A percentile compares a stretch with the other conserved stretches of the same genome.
Conservation (phyloP, 2,797 vertebrate species). For the Bradypodion ventrale region DNA sequence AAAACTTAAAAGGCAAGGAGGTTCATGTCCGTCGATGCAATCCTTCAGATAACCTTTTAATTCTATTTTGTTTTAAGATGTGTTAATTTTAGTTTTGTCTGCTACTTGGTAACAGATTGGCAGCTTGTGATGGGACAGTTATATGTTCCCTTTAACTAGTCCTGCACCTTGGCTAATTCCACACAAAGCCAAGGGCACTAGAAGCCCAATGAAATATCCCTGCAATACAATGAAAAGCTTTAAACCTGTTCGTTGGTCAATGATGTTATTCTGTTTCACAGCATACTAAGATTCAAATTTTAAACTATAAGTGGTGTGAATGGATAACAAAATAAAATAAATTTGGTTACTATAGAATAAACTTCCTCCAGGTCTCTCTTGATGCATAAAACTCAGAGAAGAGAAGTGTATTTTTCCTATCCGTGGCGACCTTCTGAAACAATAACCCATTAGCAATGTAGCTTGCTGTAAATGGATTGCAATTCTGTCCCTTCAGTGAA, state of each 20-base stretch:
- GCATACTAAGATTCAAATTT: slow-evolving; percentile 30
- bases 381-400: slow-evolving; percentile 54
- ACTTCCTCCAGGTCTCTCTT: slow-evolving; percentile 55
- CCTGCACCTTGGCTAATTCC: background rate
- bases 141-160: no score
- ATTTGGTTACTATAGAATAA: slow-evolving; percentile 64
- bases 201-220: background rate
- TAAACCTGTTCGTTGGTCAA: slow-evolving; percentile 7
- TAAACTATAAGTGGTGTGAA: slow-evolving; percentile 25
- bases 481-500: slow-evolving; percentile 62
- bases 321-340: slow-evolving; percentile 54
- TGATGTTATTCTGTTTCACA: slow-evolving; percentile 19
- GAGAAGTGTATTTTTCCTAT: slow-evolving; percentile 62
- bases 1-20: no score
- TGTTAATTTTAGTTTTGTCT: no score
- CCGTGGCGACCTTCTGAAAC: slow-evolving; percentile 53
- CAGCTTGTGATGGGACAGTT: no score
- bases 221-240: background rate
- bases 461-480: slow-evolving; percentile 59
- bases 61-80: no score
- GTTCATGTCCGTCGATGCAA: no score
- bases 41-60: no score
- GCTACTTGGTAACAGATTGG: no score
- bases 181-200: background rate
- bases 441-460: slow-evolving; percentile 61